Evolutionary conservation across 2,113 vertebrate genomes (phyloP), one percentile per base, ranked within the genome.

Genomic region (Mystacornis crossleyi): DNA sequence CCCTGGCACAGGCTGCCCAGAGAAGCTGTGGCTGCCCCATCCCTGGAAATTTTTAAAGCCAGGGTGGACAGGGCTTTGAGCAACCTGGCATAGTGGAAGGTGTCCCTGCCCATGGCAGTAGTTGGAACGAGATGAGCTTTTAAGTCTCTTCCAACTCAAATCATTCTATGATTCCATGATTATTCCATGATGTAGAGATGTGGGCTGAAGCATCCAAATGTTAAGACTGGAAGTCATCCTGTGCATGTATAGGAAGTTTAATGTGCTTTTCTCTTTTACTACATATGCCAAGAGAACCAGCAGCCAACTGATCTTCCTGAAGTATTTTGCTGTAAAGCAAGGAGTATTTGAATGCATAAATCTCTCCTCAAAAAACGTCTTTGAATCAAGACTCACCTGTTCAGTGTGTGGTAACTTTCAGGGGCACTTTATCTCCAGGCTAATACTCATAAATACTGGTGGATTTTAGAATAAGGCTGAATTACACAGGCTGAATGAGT

Each of bases 21-120:
- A 31, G 61, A 7, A 40, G 11, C 9, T 42, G 54, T 31, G 53
- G 24, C 38, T 54, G 45, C 6, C 20, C 29, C 29, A 69, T 40
- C n/a, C 54, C n/a, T 54, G 40, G 14, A 4, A 82, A 3, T 54
- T 5, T 3, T 6, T 29, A 54, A 75, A 47, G 8, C 12, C 79
- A 33, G 19, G 12, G 0, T 69, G 71, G 40, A 54, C 0, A 0
- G 17, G 20, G 24, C 19, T 40, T 13, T 5, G 47, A 62, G 14
- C 18, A 6, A 0, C 12, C 25, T 83, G 40, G 55, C 12, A 0
- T 1, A 1, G 34, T 75, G 47, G 40, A 4, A 69, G 9, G 3
- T 42, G 47, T 34, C 12, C 38, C 47, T 69, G 54, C 17, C 4
- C 25, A 34, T 9, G 40, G 20, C 13, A 42, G 29, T 8, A 14